phyloP scores from a whole-genome alignment of 2,888 invertebrate genomes.

The Trichogramma evanescens region DNA sequence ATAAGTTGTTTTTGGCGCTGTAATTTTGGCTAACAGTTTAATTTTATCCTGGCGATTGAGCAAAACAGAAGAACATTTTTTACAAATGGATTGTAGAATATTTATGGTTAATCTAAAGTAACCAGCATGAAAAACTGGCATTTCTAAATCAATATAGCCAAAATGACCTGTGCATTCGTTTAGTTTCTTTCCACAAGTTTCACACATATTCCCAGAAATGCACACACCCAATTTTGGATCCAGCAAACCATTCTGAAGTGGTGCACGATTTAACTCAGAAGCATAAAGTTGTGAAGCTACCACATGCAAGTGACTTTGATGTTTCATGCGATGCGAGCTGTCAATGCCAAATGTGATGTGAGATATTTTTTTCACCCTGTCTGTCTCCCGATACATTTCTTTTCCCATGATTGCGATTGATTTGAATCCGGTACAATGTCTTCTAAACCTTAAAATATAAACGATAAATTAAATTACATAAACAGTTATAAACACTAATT shows the following conservation, averaged over 20 bases:
- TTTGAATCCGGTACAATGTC: no score
- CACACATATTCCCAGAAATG: constrained; percentile 77
- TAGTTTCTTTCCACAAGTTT: constrained; percentile 86
- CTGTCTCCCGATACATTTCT: constrained; percentile 90
- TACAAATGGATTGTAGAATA: constrained; percentile 93
- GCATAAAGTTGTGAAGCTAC: constrained; percentile 87
- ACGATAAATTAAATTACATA: no score
- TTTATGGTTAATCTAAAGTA: constrained; percentile 87
- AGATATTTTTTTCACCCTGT: constrained; percentile 88
- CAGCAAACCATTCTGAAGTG: constrained; percentile 83
- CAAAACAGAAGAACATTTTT: constrained; percentile 86
- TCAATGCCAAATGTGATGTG: constrained; percentile 89
- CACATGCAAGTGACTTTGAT: constrained; percentile 87
- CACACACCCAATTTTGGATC: constrained; percentile 89
- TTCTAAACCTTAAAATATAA: no score
- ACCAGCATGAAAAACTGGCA: constrained; percentile 96
- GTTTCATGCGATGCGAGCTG: constrained; percentile 81
- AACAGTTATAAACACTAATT: no score
- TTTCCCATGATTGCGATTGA: constrained; percentile 58
- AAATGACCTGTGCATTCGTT: constrained; percentile 96
- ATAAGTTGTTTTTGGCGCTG: constrained; percentile 79
- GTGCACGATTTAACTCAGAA: constrained; percentile 74
- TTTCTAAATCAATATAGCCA: constrained; percentile 89
- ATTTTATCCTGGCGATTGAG: constrained; percentile 64
- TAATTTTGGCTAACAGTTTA: constrained; percentile 62